Conservation (phyloP, 2,113 vertebrate genomes). For the Boleophthalmus pectinirostris region DNA sequence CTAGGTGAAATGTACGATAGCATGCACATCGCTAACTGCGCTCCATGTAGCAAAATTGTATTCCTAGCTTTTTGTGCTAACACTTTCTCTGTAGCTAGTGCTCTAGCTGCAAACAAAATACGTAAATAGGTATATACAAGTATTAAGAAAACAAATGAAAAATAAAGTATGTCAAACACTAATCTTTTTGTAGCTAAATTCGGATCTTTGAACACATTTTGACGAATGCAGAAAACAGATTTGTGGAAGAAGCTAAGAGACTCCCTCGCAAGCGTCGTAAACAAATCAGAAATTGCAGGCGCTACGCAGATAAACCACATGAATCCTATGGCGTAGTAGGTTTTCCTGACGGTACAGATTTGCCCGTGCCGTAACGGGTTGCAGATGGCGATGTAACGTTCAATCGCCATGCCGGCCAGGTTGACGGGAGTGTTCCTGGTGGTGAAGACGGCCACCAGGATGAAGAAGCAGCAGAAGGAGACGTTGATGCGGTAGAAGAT, state of each 20-base stretch:
- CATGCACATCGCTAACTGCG: conserved; percentile 77
- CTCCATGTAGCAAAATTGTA: conserved; percentile 77
- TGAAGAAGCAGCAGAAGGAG: conserved; percentile 71
- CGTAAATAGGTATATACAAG: conserved; percentile 73
- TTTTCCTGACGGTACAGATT: conserved; percentile 69
- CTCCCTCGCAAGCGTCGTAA: conserved; percentile 64
- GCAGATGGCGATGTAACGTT: conserved; percentile 75
- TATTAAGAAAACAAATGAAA: conserved; percentile 70
- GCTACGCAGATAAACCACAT: conserved; percentile 69
- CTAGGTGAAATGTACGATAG: conserved; percentile 75
- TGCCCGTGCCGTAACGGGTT: conserved; percentile 61
- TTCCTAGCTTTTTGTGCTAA: conserved; percentile 65
- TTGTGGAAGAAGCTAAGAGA: conserved; percentile 69
- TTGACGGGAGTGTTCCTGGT: conserved; percentile 73
- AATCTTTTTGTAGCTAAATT: conserved; percentile 55
- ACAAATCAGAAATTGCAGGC: conserved; percentile 71
- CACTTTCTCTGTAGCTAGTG: conserved; percentile 49
- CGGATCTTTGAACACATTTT: conserved; percentile 69
- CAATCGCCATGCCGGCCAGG: conserved; percentile 74
- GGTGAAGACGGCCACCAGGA: conserved; percentile 75
- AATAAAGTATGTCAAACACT: conserved; percentile 71
- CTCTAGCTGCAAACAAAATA: conserved; percentile 63
- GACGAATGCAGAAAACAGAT: conserved; percentile 66
- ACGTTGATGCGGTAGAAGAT: conserved; percentile 69
- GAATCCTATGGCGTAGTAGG: conserved; percentile 56